A percentile compares a stretch with the other conserved stretches of the same genome.
These are phyloP conservation scores for Psophia crepitans DNA, from an alignment of 2,113 vertebrate genomes.

Conservation along the genomic window DNA sequence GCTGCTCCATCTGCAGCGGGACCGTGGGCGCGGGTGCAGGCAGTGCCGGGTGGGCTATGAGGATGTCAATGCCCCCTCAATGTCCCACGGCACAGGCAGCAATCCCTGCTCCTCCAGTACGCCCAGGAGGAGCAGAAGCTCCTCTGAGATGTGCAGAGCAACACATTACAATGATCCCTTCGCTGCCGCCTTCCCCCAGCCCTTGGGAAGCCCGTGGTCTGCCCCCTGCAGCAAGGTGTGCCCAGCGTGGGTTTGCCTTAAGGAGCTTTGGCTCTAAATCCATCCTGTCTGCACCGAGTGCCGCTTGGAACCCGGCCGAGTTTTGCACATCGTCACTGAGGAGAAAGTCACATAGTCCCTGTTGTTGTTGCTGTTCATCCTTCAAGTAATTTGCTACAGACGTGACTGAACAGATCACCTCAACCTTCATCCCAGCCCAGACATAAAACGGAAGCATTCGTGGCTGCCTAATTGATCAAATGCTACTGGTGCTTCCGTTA, in stretches of 20 bases:
- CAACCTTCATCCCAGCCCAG: background rate
- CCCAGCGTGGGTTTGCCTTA: background rate
- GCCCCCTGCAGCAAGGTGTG: background rate
- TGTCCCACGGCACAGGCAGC: background rate
- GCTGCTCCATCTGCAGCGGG: background rate
- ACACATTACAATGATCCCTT: background rate
- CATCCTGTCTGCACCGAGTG: background rate
- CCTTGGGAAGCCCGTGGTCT: background rate
- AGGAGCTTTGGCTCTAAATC: slow-evolving; percentile 46
- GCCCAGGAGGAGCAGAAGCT: background rate
- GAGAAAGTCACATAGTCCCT: slow-evolving; percentile 9
- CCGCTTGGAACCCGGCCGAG: background rate
- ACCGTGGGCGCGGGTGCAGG: rapidly evolving
- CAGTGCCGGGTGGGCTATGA: background rate
- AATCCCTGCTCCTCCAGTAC: rapidly evolving
- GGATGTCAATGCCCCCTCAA: background rate
- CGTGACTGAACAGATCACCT: background rate
- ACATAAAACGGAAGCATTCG: background rate
- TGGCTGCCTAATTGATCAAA: background rate
- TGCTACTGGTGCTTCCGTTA: background rate
- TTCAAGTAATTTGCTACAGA: slow-evolving; percentile 17
- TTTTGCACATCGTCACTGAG: background rate
- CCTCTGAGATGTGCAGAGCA: background rate
- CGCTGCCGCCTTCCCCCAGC: background rate
- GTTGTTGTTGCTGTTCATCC: slow-evolving; percentile 12